Evolutionary conservation across 1,140 invertebrate genomes (phyloP), one percentile per base, ranked within the genome.

Genomic region (Anastatus disparis): DNA sequence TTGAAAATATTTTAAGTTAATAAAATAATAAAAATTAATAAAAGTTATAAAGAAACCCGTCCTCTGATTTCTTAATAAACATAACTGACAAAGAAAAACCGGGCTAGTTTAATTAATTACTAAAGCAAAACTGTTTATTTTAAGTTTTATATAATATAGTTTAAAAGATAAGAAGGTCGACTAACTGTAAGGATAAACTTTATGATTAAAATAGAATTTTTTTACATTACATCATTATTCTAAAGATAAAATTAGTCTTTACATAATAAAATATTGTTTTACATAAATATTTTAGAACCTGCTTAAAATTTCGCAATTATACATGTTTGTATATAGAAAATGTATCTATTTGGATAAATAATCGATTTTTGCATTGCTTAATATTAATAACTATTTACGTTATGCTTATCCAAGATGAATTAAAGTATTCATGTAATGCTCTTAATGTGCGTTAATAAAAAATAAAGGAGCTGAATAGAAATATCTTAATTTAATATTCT

Each of bases 321-420:
- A 55, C 20, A 50, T n/a, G n/a, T n/a, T n/a, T n/a, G n/a, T n/a
- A n/a, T n/a, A n/a, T n/a, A n/a, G n/a, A n/a, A n/a, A n/a, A n/a
- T n/a, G n/a, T n/a, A n/a, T n/a, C n/a, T n/a, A n/a, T n/a, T n/a
- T n/a, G n/a, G n/a, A n/a, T n/a, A 68, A 58, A 35, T 67, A 53
- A 65, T 55, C 35, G 58, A 58, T 26, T 10, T 35, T 58, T 68
- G 58, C 15, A 68, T 68, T 17, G 38, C 29, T 12, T 40, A 52
- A 48, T 42, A 40, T 52, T 22, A 40, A 0, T 56, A 27, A 59
- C 38, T 50, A 52, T 58, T 61, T 52, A 50, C 29, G 22, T n/a
- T 48, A 13, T 29, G 17, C 24, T 66, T 6, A 35, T 35, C 4
- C 10, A 10, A 35, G 4, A 35, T 35, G 10, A 35, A 35, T 35